These are phyloP conservation scores for Dascillus cervinus DNA, from an alignment of 2,888 invertebrate genomes.

Conservation along the genomic window DNA sequence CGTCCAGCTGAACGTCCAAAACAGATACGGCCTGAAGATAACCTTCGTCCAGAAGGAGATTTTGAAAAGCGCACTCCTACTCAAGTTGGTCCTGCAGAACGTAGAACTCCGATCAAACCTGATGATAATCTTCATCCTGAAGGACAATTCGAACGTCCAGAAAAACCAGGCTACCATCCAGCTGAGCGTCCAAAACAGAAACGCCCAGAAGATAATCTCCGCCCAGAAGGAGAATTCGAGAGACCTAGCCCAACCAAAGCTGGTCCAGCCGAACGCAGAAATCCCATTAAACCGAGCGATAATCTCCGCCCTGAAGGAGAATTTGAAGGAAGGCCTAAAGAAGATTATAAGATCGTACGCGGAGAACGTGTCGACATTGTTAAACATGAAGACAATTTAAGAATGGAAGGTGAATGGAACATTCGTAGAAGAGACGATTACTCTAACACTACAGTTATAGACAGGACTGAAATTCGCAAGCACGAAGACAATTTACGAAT, in stretches of 20 bases:
- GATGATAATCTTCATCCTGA: slow-evolving; percentile 36
- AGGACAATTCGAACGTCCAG: slow-evolving; percentile 38
- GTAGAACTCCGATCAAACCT: slow-evolving; percentile 35
- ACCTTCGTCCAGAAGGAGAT: slow-evolving; percentile 42
- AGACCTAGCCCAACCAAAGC: slow-evolving; percentile 40
- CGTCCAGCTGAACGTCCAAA: slow-evolving; percentile 37
- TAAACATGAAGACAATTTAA: slow-evolving; percentile 47
- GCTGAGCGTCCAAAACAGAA: slow-evolving; percentile 48
- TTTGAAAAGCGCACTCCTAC: slow-evolving; percentile 35
- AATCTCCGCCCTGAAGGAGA: slow-evolving; percentile 51
- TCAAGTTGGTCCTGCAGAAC: slow-evolving; percentile 31
- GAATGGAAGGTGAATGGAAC: slow-evolving; percentile 45
- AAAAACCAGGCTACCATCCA: slow-evolving; percentile 37
- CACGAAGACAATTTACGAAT: slow-evolving; percentile 49
- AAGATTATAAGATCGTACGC: slow-evolving; percentile 43
- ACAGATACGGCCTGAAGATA: slow-evolving; percentile 45
- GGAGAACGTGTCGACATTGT: slow-evolving; percentile 53
- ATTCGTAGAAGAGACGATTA: slow-evolving; percentile 47
- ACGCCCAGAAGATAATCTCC: slow-evolving; percentile 50
- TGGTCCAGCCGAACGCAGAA: slow-evolving; percentile 53
- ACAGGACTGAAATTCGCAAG: slow-evolving; percentile 50
- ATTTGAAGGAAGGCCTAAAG: slow-evolving; percentile 41
- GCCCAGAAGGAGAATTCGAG: slow-evolving; percentile 54
- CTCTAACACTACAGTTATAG: slow-evolving; percentile 27
- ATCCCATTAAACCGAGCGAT: slow-evolving; percentile 44